Conservation (phyloP, 2,888 invertebrate genomes). For the Harpalus rubripes region DNA sequence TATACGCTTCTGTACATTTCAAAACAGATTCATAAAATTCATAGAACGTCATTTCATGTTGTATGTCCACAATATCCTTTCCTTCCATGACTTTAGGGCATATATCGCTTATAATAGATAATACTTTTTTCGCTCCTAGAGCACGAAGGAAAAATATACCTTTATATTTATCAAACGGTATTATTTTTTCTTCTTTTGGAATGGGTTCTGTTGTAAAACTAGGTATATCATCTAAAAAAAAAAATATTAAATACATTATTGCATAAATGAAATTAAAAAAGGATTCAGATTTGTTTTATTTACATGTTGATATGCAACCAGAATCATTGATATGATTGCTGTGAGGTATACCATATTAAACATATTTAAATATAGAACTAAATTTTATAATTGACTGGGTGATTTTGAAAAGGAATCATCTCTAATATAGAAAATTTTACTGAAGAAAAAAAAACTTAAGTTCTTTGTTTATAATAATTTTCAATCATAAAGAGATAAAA, state of each 20-base stretch:
- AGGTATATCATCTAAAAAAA: constrained; percentile 71
- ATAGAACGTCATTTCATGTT: constrained; percentile 6
- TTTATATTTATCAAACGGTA: constrained; percentile 73
- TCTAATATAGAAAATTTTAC: no score
- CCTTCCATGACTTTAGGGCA: constrained; percentile 10
- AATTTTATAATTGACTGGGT: no score
- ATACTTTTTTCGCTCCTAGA: constrained; percentile 45
- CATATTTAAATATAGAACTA: background rate
- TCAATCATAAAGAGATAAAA: no score
- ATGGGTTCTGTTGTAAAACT: constrained; percentile 73
- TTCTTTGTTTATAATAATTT: no score
- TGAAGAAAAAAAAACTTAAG: no score
- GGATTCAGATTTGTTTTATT: no score
- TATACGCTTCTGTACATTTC: constrained; percentile 16
- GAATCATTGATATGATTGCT: background rate
- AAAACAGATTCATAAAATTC: constrained; percentile 48
- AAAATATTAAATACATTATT: constrained; percentile 13
- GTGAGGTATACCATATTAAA: background rate
- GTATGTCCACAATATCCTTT: constrained; percentile 7
- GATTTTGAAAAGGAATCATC: no score
- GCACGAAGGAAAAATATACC: constrained; percentile 75
- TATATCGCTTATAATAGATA: background rate
- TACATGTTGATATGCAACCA: no score
- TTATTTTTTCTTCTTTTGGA: constrained; percentile 76
- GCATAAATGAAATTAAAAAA: background rate